Base-by-base conservation (phyloP, 2,888 invertebrate species). In the Geophilus truncorum region DNA sequence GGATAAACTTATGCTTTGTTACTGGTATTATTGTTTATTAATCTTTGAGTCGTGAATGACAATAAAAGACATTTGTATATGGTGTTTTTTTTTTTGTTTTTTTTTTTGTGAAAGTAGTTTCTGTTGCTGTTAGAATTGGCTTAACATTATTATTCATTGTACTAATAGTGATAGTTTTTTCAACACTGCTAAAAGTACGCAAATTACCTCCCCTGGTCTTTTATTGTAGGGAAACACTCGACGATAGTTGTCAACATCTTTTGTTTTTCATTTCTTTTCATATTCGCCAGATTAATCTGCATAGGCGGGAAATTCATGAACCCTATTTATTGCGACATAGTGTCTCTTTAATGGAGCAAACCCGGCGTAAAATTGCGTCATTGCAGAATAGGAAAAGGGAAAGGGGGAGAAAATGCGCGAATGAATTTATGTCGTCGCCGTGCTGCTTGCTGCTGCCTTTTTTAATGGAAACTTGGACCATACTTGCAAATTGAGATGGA, bases 211-310 rank as follows among this genome's bases (percentile, higher is more conserved):
- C n/a, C n/a, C n/a, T n/a, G n/a, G n/a, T n/a, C n/a, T n/a, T n/a
- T n/a, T n/a, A n/a, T n/a, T n/a, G n/a, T n/a, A n/a, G n/a, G n/a
- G n/a, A n/a, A n/a, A n/a, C n/a, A n/a, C n/a, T n/a, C n/a, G n/a
- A n/a, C n/a, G 18, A 57, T 57, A 18, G 18, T 23, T 57, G n/a
- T 57, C 57, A 57, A 57, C 57, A 18, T 57, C 57, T 23, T 57
- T 57, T 57, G 57, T 57, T 57, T 57, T 57, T 57, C 57, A 57
- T 57, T 57, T 57, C 57, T 57, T 57, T 57, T 57, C 57, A 57
- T 57, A 1, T 57, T 23, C 57, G 9, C 18, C 7, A 57, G 57
- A 57, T 23, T 57, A 57, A 57, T 57, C 57, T 57, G 57, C 57
- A 57, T 57, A 23, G 57, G 57, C 57, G 57, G 23, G 21, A 23